phyloP scores from a whole-genome alignment of 2,797 vertebrate genomes.

The Muraenolepis orangiensis region DNA sequence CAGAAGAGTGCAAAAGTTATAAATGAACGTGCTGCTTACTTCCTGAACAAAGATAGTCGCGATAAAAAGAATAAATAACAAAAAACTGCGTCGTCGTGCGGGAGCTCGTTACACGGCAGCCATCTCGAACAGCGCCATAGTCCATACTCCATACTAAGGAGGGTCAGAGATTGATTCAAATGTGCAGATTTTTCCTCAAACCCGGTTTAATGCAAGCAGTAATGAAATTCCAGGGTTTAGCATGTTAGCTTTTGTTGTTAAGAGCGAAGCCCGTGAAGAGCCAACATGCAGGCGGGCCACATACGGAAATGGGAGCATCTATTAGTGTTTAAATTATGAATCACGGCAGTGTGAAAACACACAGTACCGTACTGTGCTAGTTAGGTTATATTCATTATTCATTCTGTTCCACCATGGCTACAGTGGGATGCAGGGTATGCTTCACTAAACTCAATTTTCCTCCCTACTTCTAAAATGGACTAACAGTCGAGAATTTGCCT shows the following conservation, averaged over 20 bases:
- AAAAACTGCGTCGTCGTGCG: too few relatives aligned
- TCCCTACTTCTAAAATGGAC: not conserved
- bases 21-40: too few relatives aligned
- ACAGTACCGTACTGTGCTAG: conserved; percentile 20
- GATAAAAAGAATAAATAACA: too few relatives aligned
- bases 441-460: conserved; percentile 9
- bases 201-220: not conserved
- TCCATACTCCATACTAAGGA: too few relatives aligned
- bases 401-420: conserved; percentile 15
- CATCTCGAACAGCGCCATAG: too few relatives aligned
- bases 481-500: not conserved
- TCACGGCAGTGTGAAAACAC: conserved; percentile 34
- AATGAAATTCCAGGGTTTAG: not conserved
- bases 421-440: conserved; percentile 9
- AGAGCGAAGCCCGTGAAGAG: not conserved
- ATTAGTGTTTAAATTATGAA: conserved; percentile 58
- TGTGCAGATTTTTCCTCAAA: not conserved
- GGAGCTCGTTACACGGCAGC: too few relatives aligned
- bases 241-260: not conserved
- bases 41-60: too few relatives aligned
- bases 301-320: conserved; percentile 28
- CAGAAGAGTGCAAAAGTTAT: too few relatives aligned
- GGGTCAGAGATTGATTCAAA: not conserved
- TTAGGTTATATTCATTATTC: conserved; percentile 47
- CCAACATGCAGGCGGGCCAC: not conserved